Conservation (phyloP, 2,888 invertebrate genomes). For the Alsophila aescularia region DNA sequence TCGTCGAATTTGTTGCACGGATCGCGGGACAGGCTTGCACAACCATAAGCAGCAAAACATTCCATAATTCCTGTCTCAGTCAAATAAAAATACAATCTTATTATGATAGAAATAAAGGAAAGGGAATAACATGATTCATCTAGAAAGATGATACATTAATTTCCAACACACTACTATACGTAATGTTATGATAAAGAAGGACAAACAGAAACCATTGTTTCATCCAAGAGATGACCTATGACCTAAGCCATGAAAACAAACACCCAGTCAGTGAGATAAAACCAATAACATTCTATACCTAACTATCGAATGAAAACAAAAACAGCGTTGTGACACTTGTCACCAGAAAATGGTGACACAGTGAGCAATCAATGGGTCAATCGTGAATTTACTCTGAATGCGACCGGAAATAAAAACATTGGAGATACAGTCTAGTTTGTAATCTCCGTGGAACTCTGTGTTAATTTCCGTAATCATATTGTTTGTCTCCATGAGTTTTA, state of each 20-base stretch:
- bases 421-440: too few relatives aligned
- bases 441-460: too few relatives aligned
- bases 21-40: too few relatives aligned
- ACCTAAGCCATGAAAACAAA: conserved; percentile 27
- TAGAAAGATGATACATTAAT: background rate
- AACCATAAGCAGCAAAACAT: too few relatives aligned
- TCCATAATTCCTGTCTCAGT: too few relatives aligned
- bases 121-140: too few relatives aligned
- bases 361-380: background rate
- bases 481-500: too few relatives aligned
- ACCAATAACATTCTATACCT: conserved; percentile 26
- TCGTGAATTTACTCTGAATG: background rate
- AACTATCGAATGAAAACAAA: conserved; percentile 22
- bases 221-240: conserved; percentile 29
- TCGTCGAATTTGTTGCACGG: too few relatives aligned
- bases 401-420: background rate
- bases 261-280: conserved; percentile 29
- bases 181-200: conserved; percentile 29
- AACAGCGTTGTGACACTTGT: conserved; percentile 14
- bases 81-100: too few relatives aligned
- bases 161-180: conserved; percentile 19
- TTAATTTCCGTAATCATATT: too few relatives aligned
- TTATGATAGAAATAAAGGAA: too few relatives aligned
- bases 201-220: conserved; percentile 34
- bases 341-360: conserved; percentile 1